Conservation (phyloP, 2,797 vertebrate genomes). For the Falco columbarius region DNA sequence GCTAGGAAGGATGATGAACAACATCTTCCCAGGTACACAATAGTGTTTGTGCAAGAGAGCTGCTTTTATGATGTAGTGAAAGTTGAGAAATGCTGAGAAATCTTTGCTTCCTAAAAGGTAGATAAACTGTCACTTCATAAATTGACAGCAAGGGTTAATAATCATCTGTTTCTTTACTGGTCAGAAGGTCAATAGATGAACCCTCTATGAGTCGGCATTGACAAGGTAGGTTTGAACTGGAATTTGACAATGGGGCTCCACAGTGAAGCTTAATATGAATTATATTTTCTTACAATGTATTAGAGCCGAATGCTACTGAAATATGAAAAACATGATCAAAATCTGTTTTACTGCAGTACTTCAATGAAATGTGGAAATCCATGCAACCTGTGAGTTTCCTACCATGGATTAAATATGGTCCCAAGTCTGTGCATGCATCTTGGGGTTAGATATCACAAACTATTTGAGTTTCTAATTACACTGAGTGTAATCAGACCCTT, state of each 20-base stretch:
- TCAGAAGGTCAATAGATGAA: neutral
- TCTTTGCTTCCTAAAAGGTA: neutral
- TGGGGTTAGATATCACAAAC: neutral
- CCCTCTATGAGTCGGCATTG: neutral
- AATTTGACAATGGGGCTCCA: neutral
- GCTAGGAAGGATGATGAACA: neutral
- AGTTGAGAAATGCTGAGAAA: neutral
- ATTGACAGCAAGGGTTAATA: neutral
- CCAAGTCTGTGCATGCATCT: neutral
- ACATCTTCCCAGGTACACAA: neutral
- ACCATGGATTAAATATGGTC: neutral
- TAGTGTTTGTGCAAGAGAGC: neutral
- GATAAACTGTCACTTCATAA: neutral
- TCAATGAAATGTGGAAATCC: neutral
- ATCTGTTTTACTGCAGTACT: neutral
- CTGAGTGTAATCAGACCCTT: neutral
- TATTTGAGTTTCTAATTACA: slow-evolving; percentile 32
- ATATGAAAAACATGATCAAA: neutral
- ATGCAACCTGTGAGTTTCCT: neutral
- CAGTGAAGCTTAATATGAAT: neutral
- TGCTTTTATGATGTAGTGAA: neutral
- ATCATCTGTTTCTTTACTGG: neutral
- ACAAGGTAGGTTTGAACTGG: neutral
- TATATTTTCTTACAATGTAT: neutral
- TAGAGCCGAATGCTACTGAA: neutral